These are phyloP conservation scores for Syngnathus scovelli DNA, from an alignment of 2,113 vertebrate genomes.

Conservation along the genomic window DNA sequence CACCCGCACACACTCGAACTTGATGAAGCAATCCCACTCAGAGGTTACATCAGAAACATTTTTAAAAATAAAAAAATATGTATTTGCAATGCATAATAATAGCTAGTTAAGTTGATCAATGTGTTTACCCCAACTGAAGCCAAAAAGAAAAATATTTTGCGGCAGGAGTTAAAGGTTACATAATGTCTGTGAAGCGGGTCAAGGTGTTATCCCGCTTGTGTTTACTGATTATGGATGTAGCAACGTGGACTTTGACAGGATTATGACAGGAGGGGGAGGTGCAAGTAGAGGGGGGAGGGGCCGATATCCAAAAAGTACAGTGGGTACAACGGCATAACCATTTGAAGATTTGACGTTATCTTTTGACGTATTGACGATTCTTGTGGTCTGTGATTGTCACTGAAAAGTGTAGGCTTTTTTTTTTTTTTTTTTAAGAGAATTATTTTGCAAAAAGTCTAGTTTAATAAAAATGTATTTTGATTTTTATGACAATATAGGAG, in stretches of 20 bases:
- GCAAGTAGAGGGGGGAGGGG: background rate
- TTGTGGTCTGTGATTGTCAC: too few relatives aligned
- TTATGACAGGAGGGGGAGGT: slow-evolving; percentile 24
- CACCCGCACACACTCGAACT: background rate
- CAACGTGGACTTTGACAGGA: slow-evolving; percentile 49
- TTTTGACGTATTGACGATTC: too few relatives aligned
- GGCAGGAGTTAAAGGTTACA: background rate
- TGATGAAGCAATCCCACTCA: slow-evolving; percentile 39
- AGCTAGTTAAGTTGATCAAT: too few relatives aligned
- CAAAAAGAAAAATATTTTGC: background rate
- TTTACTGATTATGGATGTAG: slow-evolving; percentile 44
- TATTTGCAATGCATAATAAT: too few relatives aligned
- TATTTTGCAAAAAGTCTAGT: background rate
- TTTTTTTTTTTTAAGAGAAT: background rate
- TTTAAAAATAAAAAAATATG: too few relatives aligned
- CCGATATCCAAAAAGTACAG: background rate
- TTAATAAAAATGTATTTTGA: background rate
- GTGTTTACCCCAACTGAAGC: background rate
- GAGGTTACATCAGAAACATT: slow-evolving; percentile 53
- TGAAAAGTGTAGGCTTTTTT: background rate
- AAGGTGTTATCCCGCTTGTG: slow-evolving; percentile 1
- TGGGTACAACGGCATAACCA: background rate
- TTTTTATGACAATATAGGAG: background rate
- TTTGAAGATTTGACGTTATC: too few relatives aligned
- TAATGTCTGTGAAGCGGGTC: slow-evolving; percentile 9